Evolutionary conservation across 2,113 vertebrate genomes (phyloP).

Genomic region (Speoplatyrhinus poulsoni): DNA sequence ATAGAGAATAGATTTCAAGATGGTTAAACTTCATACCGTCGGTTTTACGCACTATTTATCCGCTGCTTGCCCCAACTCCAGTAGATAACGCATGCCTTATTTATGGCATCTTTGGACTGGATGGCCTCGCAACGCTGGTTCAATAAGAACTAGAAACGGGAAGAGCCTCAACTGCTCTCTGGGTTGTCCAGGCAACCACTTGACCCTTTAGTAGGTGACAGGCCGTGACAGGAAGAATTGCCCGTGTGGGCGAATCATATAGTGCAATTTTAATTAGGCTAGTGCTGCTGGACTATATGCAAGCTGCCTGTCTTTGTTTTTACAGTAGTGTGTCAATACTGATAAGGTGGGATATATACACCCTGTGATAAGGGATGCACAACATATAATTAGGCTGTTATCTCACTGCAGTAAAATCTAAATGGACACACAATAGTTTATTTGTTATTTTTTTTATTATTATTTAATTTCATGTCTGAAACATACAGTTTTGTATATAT

Average conservation of each 20-base stretch:
- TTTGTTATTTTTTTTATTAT: too few relatives aligned
- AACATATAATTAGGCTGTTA: too few relatives aligned
- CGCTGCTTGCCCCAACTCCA: not conserved
- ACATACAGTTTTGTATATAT: too few relatives aligned
- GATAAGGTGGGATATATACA: not conserved
- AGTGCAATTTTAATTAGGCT: slow-evolving; percentile 24
- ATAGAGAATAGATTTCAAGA: not conserved
- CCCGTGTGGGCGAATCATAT: not conserved
- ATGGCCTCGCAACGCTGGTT: not conserved
- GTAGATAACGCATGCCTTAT: not conserved
- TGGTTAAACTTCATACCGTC: not conserved
- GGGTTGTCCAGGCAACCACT: slow-evolving; percentile 1
- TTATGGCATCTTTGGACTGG: not conserved
- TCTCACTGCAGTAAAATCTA: too few relatives aligned
- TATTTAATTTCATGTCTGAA: too few relatives aligned
- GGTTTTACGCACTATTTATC: slow-evolving; percentile 34
- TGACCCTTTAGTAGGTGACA: slow-evolving; percentile 32
- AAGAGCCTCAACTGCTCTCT: slow-evolving; percentile 19
- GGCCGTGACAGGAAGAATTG: slow-evolving; percentile 25
- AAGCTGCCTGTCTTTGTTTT: not conserved
- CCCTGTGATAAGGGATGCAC: not conserved
- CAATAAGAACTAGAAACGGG: slow-evolving; percentile 24
- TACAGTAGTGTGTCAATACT: slow-evolving; percentile 34
- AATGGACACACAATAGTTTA: too few relatives aligned
- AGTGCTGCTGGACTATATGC: not conserved